Base-by-base conservation (phyloP, 2,888 invertebrate genomes). In the Caenorhabditis sp. region DNA sequence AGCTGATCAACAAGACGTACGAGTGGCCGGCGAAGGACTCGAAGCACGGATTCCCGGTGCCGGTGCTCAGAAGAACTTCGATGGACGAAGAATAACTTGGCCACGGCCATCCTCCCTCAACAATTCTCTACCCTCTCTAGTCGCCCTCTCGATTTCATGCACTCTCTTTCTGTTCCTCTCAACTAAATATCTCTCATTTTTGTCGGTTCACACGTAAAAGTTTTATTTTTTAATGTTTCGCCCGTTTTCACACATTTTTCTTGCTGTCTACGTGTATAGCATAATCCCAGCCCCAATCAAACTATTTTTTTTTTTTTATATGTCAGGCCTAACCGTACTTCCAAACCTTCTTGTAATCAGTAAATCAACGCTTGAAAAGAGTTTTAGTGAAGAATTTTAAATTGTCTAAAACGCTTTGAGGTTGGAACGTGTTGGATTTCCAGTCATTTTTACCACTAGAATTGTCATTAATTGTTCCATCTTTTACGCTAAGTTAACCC, bases 1-100 rank as follows among this genome's bases (percentile, higher is more conserved):
- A 87, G 61, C 90, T 90, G 73, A 88, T 90, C 65, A 91, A 91
- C 22, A 86, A 89, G 61, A 89, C 90, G 9, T 91, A 91, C 87
- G 88, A 89, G 30, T 91, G 91, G 91, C 90, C 90, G 15, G 78
- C 79, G 9, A 78, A 87, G 65, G 89, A 88, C 71, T 84, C 83
- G 77, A 83, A 83, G 41, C 87, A 87, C 74, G 88, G 88, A 17
- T 88, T 88, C 83, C 85, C 86, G 30, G 81, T 86, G 32, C 87
- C 87, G 8, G 84, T 85, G 8, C 75, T 86, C 52, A 50, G 85
- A 48, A 78, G 88, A 48, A 85, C 83, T 24, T 85, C 85, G 26
- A 87, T 88, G 86, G 88, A 88, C 63, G 88, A 88, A 13, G 84
- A 84, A 75, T 84, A 78, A 80, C 9, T 45, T 9, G 45, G 24